Percentiles rank a stretch among this genome's conserved stretches.
Conservation (phyloP, 2,113 vertebrate species). For the Gulo gulo region DNA sequence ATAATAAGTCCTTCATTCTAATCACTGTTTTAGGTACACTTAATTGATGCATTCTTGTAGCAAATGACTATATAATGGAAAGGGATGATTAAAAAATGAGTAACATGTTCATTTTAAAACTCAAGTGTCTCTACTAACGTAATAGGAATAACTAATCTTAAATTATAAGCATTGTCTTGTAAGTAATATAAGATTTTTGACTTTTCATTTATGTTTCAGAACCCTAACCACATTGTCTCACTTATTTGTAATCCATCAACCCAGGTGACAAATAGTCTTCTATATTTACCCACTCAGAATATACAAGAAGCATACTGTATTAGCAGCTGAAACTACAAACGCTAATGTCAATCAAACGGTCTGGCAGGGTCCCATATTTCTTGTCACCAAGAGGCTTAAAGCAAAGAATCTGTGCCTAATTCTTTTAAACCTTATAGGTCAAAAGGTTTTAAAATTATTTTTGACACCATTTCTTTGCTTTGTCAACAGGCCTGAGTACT, state of each 20-base stretch:
- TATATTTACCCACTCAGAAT: slow-evolving; percentile 90
- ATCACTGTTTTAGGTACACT: slow-evolving; percentile 82
- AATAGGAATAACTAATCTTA: slow-evolving; percentile 68
- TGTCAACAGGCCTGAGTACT: slow-evolving; percentile 90
- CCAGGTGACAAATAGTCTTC: slow-evolving; percentile 95
- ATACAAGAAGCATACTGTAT: slow-evolving; percentile 85
- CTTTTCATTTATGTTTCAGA: slow-evolving; percentile 87
- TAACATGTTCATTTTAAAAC: slow-evolving; percentile 66
- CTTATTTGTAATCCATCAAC: slow-evolving; percentile 91
- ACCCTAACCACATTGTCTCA: slow-evolving; percentile 90
- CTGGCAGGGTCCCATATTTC: slow-evolving; percentile 90
- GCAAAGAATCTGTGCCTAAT: slow-evolving; percentile 93
- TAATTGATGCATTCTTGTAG: slow-evolving; percentile 81
- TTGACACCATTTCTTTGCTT: slow-evolving; percentile 94
- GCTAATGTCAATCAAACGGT: slow-evolving; percentile 90
- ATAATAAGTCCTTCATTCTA: slow-evolving; percentile 79
- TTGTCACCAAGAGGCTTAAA: slow-evolving; percentile 96
- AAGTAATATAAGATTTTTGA: slow-evolving; percentile 81
- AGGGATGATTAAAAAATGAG: slow-evolving; percentile 31
- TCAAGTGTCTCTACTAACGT: slow-evolving; percentile 67
- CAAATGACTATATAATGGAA: slow-evolving; percentile 63
- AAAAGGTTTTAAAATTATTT: slow-evolving; percentile 97
- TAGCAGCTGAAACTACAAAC: slow-evolving; percentile 95
- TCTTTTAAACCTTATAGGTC: slow-evolving; percentile 95
- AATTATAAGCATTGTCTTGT: slow-evolving; percentile 66